Evolutionary conservation across 2,797 vertebrate genomes (phyloP), one percentile per base, ranked within the genome.

Genomic region (Stomatorhinus walkeri): DNA sequence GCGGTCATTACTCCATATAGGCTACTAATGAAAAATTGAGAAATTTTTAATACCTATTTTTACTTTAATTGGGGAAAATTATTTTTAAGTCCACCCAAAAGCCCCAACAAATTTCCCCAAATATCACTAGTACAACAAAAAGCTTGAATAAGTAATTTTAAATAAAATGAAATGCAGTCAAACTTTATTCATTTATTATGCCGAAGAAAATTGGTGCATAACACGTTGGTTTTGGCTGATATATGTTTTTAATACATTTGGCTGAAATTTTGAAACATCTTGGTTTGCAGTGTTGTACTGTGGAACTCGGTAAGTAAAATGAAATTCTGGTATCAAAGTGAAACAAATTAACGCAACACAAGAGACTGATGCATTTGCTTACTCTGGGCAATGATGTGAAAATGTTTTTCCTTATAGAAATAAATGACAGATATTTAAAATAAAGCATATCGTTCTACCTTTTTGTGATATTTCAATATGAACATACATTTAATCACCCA

Each of bases 371-470:
- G 28, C 3, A 72, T 68, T 68, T 68, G 61, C 10, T 16, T 32
- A 72, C 64, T 72, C 28, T 72, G 24, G 28, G 64, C 3, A 68
- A 10, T 14, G 10, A 32, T 4, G 0, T 72, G 64, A 36, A 36
- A 59, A 72, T 91, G 22, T 40, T 88, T 83, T 51, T 87, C 88
- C 79, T 24, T 85, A 19, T 28, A 52, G 48, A 79, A 79, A 79
- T 43, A 79, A 36, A n/a, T 43, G 28, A 16, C 10, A 72, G 43
- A 43, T 40, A 43, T 43, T 72, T 36, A 16, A 72, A 72, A 40
- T 43, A 79, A 43, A 79, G 16, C 72, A 79, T 79, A 43, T 79
- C 3, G 0, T 79, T 79, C 19, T 79, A 46, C 36, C 40, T n/a
- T 79, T n/a, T 19, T 40, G 19, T 19, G 72, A 79, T 40, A 79